A percentile compares a stretch with the other conserved stretches of the same genome.
Conservation (phyloP, 1,140 invertebrate species). For the Orius insidiosus region DNA sequence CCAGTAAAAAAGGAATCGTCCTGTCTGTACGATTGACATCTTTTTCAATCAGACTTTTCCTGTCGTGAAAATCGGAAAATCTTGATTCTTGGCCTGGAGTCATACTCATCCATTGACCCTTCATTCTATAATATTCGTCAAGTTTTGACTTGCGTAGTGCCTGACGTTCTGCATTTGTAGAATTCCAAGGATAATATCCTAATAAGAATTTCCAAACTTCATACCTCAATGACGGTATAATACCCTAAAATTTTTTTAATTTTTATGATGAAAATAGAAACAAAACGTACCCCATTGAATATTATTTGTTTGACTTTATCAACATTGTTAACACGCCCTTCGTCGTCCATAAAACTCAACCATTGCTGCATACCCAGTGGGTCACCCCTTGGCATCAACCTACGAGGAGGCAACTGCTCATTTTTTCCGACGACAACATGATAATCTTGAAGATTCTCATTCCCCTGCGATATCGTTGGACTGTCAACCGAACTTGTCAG, state of each 20-base stretch:
- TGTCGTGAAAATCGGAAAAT: slow-evolving; percentile 75
- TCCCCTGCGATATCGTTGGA: no score
- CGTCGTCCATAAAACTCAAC: slow-evolving; percentile 52
- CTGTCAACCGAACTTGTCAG: no score
- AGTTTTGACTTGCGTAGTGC: slow-evolving; percentile 50
- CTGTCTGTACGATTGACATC: slow-evolving; percentile 94
- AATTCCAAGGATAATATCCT: slow-evolving; percentile 73
- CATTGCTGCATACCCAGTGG: slow-evolving; percentile 65
- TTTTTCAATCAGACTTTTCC: slow-evolving; percentile 92
- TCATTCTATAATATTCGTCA: slow-evolving; percentile 89
- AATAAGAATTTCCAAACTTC: slow-evolving; percentile 94
- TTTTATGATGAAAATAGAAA: slow-evolving; percentile 14
- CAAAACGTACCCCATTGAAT: slow-evolving; percentile 73
- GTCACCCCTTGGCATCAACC: slow-evolving; percentile 30
- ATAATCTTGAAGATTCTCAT: background rate
- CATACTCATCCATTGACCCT: slow-evolving; percentile 89
- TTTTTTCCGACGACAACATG: background rate
- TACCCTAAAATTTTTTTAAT: slow-evolving; percentile 33
- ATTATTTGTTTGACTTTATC: slow-evolving; percentile 59
- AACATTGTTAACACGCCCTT: slow-evolving; percentile 54
- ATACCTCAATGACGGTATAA: slow-evolving; percentile 47
- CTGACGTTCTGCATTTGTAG: slow-evolving; percentile 49
- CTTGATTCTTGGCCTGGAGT: slow-evolving; percentile 68
- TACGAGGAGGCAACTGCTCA: slow-evolving; percentile 31
- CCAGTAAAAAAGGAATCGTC: slow-evolving; percentile 79